A percentile compares a stretch with the other conserved stretches of the same genome.
phyloP scores from a whole-genome alignment of 30 jellyfish, hydroid and myxozoan genomes.

The Rhopilema esculentum region DNA sequence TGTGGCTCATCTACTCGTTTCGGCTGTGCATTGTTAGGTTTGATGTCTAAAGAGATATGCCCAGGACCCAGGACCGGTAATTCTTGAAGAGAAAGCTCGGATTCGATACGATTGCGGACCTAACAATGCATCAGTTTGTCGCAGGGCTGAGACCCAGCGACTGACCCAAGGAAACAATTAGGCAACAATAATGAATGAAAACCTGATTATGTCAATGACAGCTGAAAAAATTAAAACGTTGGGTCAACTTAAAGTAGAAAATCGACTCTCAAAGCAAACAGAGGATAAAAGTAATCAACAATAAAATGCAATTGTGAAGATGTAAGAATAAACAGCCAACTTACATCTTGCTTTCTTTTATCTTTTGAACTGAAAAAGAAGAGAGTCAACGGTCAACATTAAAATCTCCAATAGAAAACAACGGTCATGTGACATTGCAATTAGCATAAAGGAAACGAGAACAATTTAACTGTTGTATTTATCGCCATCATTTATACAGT shows the following conservation, averaged over 20 bases:
- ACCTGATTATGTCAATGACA: neutral
- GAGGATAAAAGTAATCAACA: neutral
- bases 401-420: neutral
- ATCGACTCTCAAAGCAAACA: neutral
- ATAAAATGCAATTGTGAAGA: neutral
- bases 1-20: no score
- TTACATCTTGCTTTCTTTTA: constrained; percentile 48
- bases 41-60: no score
- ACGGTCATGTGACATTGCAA: neutral
- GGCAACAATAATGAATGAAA: neutral
- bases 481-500: neutral
- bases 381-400: neutral
- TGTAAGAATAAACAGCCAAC: neutral
- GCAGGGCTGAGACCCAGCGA: neutral
- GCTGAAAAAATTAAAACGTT: neutral
- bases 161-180: neutral
- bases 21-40: no score
- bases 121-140: neutral
- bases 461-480: neutral
- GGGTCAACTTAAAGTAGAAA: neutral
- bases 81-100: neutral
- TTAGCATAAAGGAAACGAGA: neutral
- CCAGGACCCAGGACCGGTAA: no score
- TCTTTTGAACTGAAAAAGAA: constrained; percentile 40
- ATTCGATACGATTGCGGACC: neutral